Evolutionary conservation across 1,140 invertebrate species (phyloP), one percentile per base, ranked within the genome.

Genomic region (Drosophila eugracilis): DNA sequence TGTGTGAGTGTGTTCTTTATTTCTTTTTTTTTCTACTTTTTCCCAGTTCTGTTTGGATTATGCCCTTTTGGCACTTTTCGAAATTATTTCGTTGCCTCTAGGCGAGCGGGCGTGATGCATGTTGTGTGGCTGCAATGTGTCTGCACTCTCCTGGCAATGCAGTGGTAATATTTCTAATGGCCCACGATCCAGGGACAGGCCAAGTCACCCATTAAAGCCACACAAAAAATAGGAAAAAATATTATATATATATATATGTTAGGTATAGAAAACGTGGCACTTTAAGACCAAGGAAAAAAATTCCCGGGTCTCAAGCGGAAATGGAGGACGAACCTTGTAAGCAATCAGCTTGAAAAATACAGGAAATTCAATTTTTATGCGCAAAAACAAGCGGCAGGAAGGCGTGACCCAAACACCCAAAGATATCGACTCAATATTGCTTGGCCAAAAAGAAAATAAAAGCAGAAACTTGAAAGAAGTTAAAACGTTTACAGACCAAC

Each of bases 61-160:
- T 86, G 81, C 81, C 81, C 81, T 85, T 85, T 85, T 85, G 81
- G 81, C 81, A 85, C 81, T 85, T 86, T 85, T 85, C 65, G 66
- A 86, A 85, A 86, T 85, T 81, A 85, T 85, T 85, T 86, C 66
- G 66, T 55, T 60, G 79, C 73, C 76, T 70, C 28, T 54, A 45
- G 63, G 70, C 73, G 24, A 58, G 36, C 42, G 42, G 30, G 15
- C 15, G 55, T 26, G 49, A 53, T 48, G 59, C 45, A 60, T 76
- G 26, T 55, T 36, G 30, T 50, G 50, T 65, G 72, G 57, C 52
- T 76, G 66, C 52, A 53, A 47, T 81, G 60, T 66, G 60, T 66
- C 63, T 32, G 30, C 37, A 17, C 36, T 62, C 52, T 60, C 66
- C 63, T 39, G 26, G 49, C 60, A 47, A 73, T 75, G 81, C 81